Evolutionary conservation across 1,140 invertebrate genomes (phyloP).

Genomic region (Acromyrmex heyeri): DNA sequence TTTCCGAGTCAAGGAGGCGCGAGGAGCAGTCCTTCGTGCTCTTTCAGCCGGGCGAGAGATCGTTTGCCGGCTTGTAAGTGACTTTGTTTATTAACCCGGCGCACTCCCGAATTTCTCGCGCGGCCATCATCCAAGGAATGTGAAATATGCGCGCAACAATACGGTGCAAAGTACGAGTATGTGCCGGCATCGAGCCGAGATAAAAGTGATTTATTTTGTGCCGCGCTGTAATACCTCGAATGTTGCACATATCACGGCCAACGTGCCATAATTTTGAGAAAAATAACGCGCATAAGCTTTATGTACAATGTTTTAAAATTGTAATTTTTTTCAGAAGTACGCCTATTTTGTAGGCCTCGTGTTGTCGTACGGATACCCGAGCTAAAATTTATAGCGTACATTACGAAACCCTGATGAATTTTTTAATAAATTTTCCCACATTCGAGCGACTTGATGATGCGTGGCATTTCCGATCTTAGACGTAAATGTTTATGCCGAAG

Average conservation of each 20-base stretch:
- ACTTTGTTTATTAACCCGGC: slow-evolving; percentile 50
- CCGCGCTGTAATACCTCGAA: neutral
- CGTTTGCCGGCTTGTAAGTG: slow-evolving; percentile 13
- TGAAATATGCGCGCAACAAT: slow-evolving; percentile 11
- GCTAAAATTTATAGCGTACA: neutral
- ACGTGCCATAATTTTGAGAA: slow-evolving; percentile 5
- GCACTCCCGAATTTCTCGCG: slow-evolving; percentile 4
- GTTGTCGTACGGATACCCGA: too few species aligned
- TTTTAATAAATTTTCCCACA: neutral
- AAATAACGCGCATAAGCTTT: neutral
- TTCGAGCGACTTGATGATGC: neutral
- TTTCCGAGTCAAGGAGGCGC: slow-evolving; percentile 60
- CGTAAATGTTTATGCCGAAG: neutral
- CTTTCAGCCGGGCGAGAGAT: slow-evolving; percentile 16
- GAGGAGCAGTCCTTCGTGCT: neutral
- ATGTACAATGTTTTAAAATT: neutral
- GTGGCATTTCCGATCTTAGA: neutral
- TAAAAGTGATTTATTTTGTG: slow-evolving; percentile 49
- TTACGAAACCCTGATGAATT: neutral
- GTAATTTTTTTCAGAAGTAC: neutral
- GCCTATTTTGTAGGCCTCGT: neutral
- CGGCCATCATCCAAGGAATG: slow-evolving; percentile 19
- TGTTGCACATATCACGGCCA: neutral
- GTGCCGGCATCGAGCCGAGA: slow-evolving; percentile 3
- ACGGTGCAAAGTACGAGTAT: slow-evolving; percentile 26